Evolutionary conservation across 2,113 vertebrate genomes (phyloP), one percentile per base, ranked within the genome.

Genomic region (Tachysurus fulvidraco): DNA sequence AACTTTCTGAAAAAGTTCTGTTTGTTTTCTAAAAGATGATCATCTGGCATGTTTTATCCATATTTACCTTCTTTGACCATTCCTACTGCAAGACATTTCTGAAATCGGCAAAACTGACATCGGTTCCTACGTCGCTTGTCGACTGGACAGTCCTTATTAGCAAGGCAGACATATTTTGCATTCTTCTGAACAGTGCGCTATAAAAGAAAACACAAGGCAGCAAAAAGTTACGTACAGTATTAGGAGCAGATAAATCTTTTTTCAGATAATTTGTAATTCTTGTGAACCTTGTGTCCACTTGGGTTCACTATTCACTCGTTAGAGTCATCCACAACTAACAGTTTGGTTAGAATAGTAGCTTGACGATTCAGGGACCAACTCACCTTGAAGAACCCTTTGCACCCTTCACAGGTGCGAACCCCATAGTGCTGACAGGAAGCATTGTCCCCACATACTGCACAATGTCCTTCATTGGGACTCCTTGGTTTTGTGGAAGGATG

Each of bases 311-410:
- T 59, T 59, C 19, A 59, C 57, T 59, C 36, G 36, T 65, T 65
- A 12, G 12, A 65, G 25, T 69, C 28, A 67, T 67, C 30, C 30
- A 36, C 36, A 36, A 36, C 36, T 36, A 36, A 36, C 36, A 2
- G 36, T 36, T 5, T 77, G 25, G 16, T 36, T 54, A 57, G 67
- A 83, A 71, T 1, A 55, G 8, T 36, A 14, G 54, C 19, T 69
- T 36, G 41, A 5, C 3, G 23, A 73, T 71, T 83, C 21, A 11
- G 17, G 57, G 28, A 80, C 21, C 16, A 25, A 28, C 41, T 94
- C 94, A 99, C 98, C 97, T 99, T 99, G 93, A 99, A 99, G 93
- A 99, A 99, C 4, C 98, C 98, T 91, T 99, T 99, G 93, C 98
- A 99, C 80, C 98, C 98, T 91, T 99, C 98, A 50, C 98, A 99